A percentile compares a stretch with the other conserved stretches of the same genome.
These are phyloP conservation scores for Drosophila fungiperda DNA, from an alignment of 2,888 invertebrate species.

Conservation along the genomic window DNA sequence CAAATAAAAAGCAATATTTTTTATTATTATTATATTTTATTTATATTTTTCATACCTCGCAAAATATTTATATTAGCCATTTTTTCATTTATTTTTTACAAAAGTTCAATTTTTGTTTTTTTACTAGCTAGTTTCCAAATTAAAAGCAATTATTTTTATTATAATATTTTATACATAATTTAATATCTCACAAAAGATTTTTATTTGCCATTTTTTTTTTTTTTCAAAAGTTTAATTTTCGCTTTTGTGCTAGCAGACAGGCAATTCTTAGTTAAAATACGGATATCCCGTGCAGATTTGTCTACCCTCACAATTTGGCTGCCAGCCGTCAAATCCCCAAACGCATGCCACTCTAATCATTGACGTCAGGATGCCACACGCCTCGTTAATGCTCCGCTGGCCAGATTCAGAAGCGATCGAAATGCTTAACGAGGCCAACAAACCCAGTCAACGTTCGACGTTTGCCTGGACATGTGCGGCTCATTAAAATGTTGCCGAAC, in stretches of 20 bases:
- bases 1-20: no score
- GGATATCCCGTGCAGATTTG: not conserved
- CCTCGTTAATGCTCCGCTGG: conserved; percentile 57
- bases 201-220: not conserved
- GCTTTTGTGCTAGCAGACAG: no score
- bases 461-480: conserved; percentile 68
- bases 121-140: not conserved
- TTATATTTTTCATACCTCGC: no score
- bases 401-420: conserved; percentile 23
- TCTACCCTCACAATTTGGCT: conserved; percentile 3
- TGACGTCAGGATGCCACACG: conserved; percentile 61
- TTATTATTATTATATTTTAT: no score
- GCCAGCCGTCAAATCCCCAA: conserved; percentile 45
- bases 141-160: not conserved
- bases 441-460: conserved; percentile 27
- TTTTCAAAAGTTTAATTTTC: not conserved
- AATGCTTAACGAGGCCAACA: conserved; percentile 58
- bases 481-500: conserved; percentile 71
- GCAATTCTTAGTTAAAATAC: not conserved
- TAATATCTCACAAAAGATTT: not conserved
- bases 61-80: no score
- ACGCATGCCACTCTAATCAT: conserved; percentile 68
- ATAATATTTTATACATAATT: not conserved
- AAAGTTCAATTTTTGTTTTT: not conserved
- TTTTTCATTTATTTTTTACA: not conserved